phyloP scores from a whole-genome alignment of 2,888 invertebrate genomes.

The Cephonodes hylas region DNA sequence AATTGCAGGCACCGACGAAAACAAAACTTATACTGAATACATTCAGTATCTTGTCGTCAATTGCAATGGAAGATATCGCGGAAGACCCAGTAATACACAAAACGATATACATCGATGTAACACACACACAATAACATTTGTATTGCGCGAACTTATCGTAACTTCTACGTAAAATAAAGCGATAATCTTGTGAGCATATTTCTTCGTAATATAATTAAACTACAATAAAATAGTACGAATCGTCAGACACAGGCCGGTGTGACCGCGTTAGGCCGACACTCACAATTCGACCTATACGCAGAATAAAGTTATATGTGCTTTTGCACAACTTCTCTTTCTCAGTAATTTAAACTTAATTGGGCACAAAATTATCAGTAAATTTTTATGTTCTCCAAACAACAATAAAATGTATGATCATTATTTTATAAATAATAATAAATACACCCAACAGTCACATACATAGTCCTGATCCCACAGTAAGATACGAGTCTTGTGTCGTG shows the following conservation, averaged over 20 bases:
- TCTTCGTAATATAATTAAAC: not conserved
- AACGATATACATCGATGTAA: not conserved
- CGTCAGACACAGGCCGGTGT: not conserved
- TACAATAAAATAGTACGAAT: constrained; percentile 1
- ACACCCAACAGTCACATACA: too few relatives aligned
- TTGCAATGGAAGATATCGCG: not conserved
- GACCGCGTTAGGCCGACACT: not conserved
- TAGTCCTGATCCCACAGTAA: too few relatives aligned
- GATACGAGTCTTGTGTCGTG: too few relatives aligned
- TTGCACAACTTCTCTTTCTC: too few relatives aligned
- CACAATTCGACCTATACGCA: too few relatives aligned
- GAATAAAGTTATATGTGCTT: too few relatives aligned
- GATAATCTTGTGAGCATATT: not conserved
- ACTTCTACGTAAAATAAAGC: not conserved
- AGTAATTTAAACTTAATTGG: too few relatives aligned
- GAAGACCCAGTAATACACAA: not conserved
- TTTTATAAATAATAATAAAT: too few relatives aligned
- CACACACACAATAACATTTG: not conserved
- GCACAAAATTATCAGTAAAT: too few relatives aligned
- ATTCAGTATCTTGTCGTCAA: not conserved
- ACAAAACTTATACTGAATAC: not conserved
- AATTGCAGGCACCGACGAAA: too few relatives aligned
- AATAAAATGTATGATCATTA: too few relatives aligned
- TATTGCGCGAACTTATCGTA: not conserved
- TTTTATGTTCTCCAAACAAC: too few relatives aligned